These are phyloP conservation scores for Melanophora roralis DNA, from an alignment of 2,888 invertebrate genomes.

Conservation along the genomic window DNA sequence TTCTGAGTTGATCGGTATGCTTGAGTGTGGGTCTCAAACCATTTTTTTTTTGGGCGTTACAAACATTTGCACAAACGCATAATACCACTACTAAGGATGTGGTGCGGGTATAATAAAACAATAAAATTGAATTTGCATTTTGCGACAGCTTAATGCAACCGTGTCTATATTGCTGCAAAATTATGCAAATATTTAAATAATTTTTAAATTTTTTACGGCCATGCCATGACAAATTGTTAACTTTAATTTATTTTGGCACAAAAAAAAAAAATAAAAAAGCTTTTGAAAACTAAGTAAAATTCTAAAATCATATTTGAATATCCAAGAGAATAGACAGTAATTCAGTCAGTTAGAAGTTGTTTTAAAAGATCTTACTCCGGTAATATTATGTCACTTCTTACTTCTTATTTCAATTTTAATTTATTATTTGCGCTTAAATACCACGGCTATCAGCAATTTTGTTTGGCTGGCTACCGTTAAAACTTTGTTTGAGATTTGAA, in stretches of 20 bases:
- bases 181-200: constrained; percentile 38
- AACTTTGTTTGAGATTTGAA: constrained; percentile 44
- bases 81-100: no score
- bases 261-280: neutral
- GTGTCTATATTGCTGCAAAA: constrained; percentile 5
- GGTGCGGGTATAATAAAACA: no score
- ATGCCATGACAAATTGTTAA: constrained; percentile 59
- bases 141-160: constrained; percentile 15
- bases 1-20: no score
- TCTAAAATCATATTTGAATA: constrained; percentile 38
- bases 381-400: no score
- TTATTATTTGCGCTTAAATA: constrained; percentile 9
- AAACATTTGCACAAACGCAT: no score
- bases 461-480: constrained; percentile 24
- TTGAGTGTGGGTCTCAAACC: no score
- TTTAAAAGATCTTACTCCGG: no score
- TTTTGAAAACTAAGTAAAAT: no score
- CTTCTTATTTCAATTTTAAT: no score
- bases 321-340: neutral
- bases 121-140: constrained; percentile 35
- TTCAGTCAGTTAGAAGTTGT: constrained; percentile 11
- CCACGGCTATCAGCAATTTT: constrained; percentile 42
- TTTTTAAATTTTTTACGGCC: constrained; percentile 42
- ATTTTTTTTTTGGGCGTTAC: no score
- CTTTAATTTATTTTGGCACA: constrained; percentile 44